Percentiles rank a stretch among this genome's conserved stretches.
phyloP scores from a whole-genome alignment of 2,888 invertebrate species.

The Drosophila cognata region DNA sequence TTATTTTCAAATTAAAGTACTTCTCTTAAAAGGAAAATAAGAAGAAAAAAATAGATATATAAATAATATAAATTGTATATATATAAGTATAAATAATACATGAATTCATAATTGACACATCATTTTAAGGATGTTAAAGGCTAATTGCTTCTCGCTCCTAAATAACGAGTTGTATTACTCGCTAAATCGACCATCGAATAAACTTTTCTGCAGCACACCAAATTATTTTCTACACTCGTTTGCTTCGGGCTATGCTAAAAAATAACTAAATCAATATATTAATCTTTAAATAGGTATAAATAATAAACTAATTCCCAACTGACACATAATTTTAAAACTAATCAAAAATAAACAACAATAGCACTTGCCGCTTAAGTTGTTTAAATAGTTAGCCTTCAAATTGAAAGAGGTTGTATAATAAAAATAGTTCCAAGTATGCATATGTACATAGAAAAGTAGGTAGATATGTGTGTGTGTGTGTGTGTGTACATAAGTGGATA shows the following conservation, averaged over 20 bases:
- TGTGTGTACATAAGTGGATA: not conserved
- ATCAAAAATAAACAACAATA: conserved; percentile 19
- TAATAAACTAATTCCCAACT: not conserved
- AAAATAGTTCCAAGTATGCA: conserved; percentile 8
- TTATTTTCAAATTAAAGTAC: not conserved
- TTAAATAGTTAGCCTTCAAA: conserved; percentile 32
- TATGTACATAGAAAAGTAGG: not conserved
- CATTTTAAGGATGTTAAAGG: not conserved
- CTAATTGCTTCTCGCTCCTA: not conserved
- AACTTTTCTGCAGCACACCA: no score
- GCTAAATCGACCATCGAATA: not conserved
- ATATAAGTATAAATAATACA: not conserved
- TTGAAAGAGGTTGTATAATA: conserved; percentile 40
- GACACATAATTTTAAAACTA: not conserved
- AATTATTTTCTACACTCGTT: no score
- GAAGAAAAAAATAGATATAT: not conserved
- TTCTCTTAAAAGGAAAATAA: no score
- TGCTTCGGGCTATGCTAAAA: no score
- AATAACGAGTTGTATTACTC: not conserved
- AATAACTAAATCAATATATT: not conserved
- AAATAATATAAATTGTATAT: not conserved
- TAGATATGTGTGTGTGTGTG: not conserved
- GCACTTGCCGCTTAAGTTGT: conserved; percentile 12
- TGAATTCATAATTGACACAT: not conserved
- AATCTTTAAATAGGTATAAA: not conserved